phyloP scores from a whole-genome alignment of 1,140 invertebrate genomes.

The Homalodisca vitripennis region DNA sequence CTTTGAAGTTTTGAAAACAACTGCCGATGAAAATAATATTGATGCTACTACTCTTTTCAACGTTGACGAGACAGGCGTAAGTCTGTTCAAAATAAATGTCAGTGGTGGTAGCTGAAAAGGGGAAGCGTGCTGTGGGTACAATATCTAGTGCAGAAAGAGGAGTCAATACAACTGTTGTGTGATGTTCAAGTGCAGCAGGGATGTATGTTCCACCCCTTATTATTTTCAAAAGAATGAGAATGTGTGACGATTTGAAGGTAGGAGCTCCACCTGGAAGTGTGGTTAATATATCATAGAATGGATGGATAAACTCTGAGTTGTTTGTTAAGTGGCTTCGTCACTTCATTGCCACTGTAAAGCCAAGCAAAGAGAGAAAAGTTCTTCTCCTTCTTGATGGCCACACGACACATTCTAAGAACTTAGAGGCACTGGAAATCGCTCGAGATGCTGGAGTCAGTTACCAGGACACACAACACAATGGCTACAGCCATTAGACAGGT shows the following conservation, averaged over 20 bases:
- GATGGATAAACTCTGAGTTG: constrained; percentile 44
- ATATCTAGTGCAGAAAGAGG: constrained; percentile 38
- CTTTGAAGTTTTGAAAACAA: constrained; percentile 41
- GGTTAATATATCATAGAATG: constrained; percentile 41
- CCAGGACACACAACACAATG: neutral
- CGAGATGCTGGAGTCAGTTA: neutral
- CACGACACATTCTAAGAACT: constrained; percentile 41
- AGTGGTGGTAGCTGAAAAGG: constrained; percentile 28
- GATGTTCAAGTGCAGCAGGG: constrained; percentile 41
- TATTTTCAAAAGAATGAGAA: constrained; percentile 44
- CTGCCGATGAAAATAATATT: constrained; percentile 43
- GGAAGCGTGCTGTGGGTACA: constrained; percentile 14
- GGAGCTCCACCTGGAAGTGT: constrained; percentile 43
- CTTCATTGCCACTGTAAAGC: constrained; percentile 37
- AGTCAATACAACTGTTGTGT: constrained; percentile 42
- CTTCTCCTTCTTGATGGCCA: constrained; percentile 44
- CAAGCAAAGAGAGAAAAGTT: constrained; percentile 38
- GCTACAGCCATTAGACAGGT: constrained; percentile 4
- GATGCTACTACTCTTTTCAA: constrained; percentile 44
- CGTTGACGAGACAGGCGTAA: constrained; percentile 48
- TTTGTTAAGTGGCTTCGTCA: constrained; percentile 45
- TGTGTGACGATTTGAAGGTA: constrained; percentile 37
- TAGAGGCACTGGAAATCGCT: constrained; percentile 40
- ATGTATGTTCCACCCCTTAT: constrained; percentile 48
- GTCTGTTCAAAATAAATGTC: constrained; percentile 43